Evolutionary conservation across 1,140 invertebrate species (phyloP).

Genomic region (Calephelis nemesis): DNA sequence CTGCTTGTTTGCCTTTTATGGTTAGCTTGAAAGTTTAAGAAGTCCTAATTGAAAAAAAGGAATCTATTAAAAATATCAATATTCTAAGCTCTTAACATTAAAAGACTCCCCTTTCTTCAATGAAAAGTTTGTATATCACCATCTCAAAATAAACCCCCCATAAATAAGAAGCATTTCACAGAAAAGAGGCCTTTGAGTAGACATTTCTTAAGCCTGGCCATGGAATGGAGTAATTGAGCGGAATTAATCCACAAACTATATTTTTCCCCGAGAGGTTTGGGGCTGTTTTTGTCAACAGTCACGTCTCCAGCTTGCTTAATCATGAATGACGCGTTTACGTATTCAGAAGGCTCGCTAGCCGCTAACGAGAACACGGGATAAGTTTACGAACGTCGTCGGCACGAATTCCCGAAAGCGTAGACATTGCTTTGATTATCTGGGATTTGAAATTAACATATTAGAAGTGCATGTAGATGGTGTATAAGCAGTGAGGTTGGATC

Average conservation of each 20-base stretch:
- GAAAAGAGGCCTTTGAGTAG: neutral
- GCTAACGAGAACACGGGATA: constrained; percentile 73
- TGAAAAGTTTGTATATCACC: no score
- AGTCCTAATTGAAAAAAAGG: no score
- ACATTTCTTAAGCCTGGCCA: constrained; percentile 3
- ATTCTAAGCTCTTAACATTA: no score
- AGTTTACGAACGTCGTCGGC: constrained; percentile 68
- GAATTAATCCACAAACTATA: constrained; percentile 4
- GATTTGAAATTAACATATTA: constrained; percentile 64
- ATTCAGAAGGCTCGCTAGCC: constrained; percentile 60
- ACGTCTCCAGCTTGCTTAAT: constrained; percentile 59
- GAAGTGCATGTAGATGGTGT: constrained; percentile 27
- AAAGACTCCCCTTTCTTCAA: no score
- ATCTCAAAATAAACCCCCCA: no score
- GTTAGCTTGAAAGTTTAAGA: no score
- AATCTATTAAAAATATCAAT: no score
- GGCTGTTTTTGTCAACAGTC: constrained; percentile 45
- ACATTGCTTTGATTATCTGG: constrained; percentile 68
- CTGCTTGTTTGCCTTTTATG: no score
- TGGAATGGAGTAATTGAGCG: constrained; percentile 7
- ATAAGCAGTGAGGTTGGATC: neutral
- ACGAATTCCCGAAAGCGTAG: constrained; percentile 59
- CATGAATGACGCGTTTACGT: constrained; percentile 70
- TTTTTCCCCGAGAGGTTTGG: neutral
- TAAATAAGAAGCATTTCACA: neutral